Percentiles rank a stretch among this genome's conserved stretches.
phyloP scores from a whole-genome alignment of 2,113 vertebrate species.

The Sakesphorus luctuosus region DNA sequence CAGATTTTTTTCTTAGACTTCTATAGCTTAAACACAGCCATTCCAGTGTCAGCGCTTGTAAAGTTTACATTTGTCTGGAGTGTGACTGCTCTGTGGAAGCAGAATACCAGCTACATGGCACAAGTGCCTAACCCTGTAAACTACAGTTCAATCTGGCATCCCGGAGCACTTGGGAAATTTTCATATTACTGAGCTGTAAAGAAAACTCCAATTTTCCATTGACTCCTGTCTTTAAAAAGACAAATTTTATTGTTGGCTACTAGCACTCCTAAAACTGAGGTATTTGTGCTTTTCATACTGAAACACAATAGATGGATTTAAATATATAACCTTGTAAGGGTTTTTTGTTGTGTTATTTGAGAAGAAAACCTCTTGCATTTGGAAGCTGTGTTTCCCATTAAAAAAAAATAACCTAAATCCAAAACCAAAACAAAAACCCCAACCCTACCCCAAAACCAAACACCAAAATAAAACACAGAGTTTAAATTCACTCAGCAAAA shows the following conservation, averaged over 20 bases:
- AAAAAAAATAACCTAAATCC: neutral
- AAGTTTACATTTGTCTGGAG: slow-evolving; percentile 9
- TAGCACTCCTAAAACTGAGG: neutral
- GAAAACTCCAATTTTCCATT: neutral
- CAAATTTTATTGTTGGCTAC: neutral
- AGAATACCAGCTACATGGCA: neutral
- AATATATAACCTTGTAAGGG: neutral
- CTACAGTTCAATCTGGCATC: neutral
- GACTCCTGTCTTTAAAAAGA: neutral
- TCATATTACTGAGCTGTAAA: neutral
- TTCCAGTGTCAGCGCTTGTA: neutral
- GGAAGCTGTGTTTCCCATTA: neutral
- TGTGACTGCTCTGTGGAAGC: neutral
- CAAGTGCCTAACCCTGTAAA: neutral
- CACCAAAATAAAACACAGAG: no score
- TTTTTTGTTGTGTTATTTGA: neutral
- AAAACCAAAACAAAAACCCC: no score
- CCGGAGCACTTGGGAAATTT: neutral
- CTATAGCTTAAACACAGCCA: neutral
- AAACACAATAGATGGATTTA: neutral
- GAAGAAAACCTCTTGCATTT: neutral
- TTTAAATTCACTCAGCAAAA: neutral
- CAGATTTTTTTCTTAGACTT: neutral
- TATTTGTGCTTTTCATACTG: neutral
- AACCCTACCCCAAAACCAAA: neutral